These are phyloP conservation scores for Plutomurus gul DNA, from an alignment of 1,140 invertebrate species.

Conservation along the genomic window DNA sequence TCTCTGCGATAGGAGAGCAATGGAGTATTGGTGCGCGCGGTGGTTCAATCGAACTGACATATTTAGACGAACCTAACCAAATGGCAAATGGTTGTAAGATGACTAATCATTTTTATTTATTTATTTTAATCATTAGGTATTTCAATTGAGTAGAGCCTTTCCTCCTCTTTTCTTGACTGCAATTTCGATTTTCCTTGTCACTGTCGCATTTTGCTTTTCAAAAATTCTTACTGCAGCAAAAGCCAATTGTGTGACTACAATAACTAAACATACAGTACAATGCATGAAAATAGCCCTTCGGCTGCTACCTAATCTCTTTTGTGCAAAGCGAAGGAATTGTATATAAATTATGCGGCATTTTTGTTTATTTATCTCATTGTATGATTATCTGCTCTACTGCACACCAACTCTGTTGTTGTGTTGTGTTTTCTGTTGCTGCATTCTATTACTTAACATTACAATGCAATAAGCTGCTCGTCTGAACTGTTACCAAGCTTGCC, in stretches of 20 bases:
- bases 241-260: background rate
- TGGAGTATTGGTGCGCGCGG: background rate
- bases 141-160: background rate
- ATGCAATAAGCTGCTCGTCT: background rate
- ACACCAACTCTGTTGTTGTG: slow-evolving; percentile 17
- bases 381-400: slow-evolving; percentile 15
- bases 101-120: slow-evolving; percentile 19
- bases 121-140: slow-evolving; percentile 15
- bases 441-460: slow-evolving; percentile 32
- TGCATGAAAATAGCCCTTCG: background rate
- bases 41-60: background rate
- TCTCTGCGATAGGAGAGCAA: no score
- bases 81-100: background rate
- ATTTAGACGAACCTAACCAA: background rate
- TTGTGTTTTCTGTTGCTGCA: no score
- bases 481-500: background rate
- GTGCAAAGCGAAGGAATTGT: background rate
- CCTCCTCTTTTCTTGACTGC: background rate
- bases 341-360: slow-evolving; percentile 16
- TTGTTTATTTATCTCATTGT: slow-evolving; percentile 20
- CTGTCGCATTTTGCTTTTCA: slow-evolving; percentile 23
- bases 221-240: background rate
- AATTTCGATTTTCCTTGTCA: slow-evolving; percentile 20
- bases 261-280: background rate
- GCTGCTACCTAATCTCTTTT: background rate